Conservation (phyloP, 2,797 vertebrate species). For the Cyclopterus lumpus region DNA sequence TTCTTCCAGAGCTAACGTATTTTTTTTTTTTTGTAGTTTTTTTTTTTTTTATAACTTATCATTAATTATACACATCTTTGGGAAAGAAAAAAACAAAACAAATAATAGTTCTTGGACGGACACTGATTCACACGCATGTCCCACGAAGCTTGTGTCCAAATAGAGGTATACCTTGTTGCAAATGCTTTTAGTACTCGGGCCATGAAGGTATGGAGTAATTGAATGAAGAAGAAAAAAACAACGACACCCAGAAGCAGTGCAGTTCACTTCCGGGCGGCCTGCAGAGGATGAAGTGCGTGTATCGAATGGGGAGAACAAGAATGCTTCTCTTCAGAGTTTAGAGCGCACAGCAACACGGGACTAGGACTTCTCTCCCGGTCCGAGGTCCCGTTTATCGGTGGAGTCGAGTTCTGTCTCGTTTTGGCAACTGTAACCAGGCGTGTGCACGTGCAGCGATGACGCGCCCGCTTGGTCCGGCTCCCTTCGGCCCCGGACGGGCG, state of each 20-base stretch:
- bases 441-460: constrained; percentile 79
- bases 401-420: constrained; percentile 64
- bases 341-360: constrained; percentile 81
- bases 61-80: constrained; percentile 96
- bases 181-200: constrained; percentile 90
- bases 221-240: constrained; percentile 64
- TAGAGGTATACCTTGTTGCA: constrained; percentile 99
- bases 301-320: constrained; percentile 52
- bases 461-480: constrained; percentile 65
- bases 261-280: constrained; percentile 77
- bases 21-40: constrained; percentile 79
- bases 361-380: constrained; percentile 77
- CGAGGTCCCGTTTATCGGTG: constrained; percentile 75
- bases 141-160: constrained; percentile 94
- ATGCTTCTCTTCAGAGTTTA: constrained; percentile 80
- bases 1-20: constrained; percentile 84
- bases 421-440: constrained; percentile 89
- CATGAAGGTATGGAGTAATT: constrained; percentile 86
- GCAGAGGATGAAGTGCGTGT: constrained; percentile 57
- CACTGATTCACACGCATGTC: constrained; percentile 91
- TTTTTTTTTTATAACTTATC: constrained; percentile 84
- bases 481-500: constrained; percentile 53
- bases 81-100: constrained; percentile 86
- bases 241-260: constrained; percentile 80
- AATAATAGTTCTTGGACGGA: constrained; percentile 85